A percentile compares a stretch with the other conserved stretches of the same genome.
Evolutionary conservation across 2,113 vertebrate species (phyloP).

Genomic region (Callaeas wilsoni): DNA sequence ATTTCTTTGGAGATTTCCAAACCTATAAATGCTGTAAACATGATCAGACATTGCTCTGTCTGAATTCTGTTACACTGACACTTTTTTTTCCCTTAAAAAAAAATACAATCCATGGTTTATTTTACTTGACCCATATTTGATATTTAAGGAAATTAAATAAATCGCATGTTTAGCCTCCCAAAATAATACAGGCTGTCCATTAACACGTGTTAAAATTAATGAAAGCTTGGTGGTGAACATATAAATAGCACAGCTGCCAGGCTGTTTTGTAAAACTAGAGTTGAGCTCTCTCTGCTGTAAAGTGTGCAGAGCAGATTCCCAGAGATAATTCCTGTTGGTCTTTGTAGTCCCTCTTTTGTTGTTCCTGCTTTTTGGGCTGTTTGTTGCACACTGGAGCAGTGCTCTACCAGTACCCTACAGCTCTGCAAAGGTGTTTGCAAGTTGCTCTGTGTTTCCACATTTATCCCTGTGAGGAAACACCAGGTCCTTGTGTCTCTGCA

Average conservation of each 20-base stretch:
- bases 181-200: neutral
- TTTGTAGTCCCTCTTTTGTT: neutral
- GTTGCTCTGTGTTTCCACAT: neutral
- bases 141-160: constrained; percentile 60
- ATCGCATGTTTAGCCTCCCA: constrained; percentile 6
- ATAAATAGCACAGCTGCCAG: constrained; percentile 22
- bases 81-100: neutral
- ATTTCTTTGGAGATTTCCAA: constrained; percentile 68
- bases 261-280: neutral
- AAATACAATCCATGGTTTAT: neutral
- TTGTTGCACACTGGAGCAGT: neutral
- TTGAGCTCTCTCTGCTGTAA: neutral
- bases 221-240: neutral
- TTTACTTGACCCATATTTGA: constrained; percentile 38
- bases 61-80: constrained; percentile 15
- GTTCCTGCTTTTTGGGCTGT: neutral
- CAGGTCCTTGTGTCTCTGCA: neutral
- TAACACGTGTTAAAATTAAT: constrained; percentile 33
- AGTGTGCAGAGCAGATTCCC: neutral
- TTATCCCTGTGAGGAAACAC: neutral
- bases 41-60: constrained; percentile 51
- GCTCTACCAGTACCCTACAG: neutral
- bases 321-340: neutral
- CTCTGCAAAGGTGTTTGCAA: neutral
- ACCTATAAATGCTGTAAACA: constrained; percentile 53